Conservation (phyloP, 2,113 vertebrate genomes). For the Vidua chalybeata region DNA sequence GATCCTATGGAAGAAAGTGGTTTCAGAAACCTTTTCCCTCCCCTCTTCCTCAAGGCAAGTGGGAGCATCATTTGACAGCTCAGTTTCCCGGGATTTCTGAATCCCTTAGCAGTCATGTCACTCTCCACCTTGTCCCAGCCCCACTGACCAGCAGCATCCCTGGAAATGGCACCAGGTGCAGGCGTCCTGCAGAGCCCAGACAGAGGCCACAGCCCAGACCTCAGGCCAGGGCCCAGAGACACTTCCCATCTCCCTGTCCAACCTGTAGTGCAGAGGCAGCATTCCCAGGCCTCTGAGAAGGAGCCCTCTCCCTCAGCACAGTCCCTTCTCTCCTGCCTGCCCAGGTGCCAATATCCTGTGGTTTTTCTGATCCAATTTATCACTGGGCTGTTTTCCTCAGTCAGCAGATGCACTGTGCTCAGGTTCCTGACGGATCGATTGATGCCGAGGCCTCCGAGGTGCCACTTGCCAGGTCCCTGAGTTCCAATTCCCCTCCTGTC, state of each 20-base stretch:
- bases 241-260: neutral
- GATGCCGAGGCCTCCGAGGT: neutral
- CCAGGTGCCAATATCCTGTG: neutral
- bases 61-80: rapidly evolving
- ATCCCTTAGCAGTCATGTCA: rapidly evolving
- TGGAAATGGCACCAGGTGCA: neutral
- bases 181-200: neutral
- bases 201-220: neutral
- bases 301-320: neutral
- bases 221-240: neutral
- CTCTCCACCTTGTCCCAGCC: neutral
- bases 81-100: neutral
- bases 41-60: neutral
- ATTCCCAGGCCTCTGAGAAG: neutral
- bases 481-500: neutral
- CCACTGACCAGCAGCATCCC: neutral
- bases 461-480: neutral
- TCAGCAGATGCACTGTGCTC: constrained; percentile 51
- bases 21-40: neutral
- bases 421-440: neutral
- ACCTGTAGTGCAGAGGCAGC: neutral
- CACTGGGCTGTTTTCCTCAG: neutral
- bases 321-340: neutral
- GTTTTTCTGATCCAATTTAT: constrained; percentile 44
- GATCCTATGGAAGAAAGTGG: neutral